Evolutionary conservation across 2,888 invertebrate species (phyloP), one percentile per base, ranked within the genome.

Genomic region (Catocala fraxini): DNA sequence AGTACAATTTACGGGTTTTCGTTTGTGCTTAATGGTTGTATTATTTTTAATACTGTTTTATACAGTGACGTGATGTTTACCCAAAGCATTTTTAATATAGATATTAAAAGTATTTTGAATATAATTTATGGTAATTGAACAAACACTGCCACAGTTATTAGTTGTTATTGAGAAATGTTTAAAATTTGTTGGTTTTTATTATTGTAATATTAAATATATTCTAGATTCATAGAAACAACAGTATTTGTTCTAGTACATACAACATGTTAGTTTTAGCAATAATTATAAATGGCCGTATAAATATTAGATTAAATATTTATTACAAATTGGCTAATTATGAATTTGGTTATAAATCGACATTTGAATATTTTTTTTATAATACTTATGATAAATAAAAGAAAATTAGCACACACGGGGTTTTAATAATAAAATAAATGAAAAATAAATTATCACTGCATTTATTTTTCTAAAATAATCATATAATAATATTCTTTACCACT

Each of bases 11-110:
- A 70, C 72, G 75, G 75, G 72, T 74, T 69, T 68, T 12, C 46
- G 57, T 75, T 75, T 75, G 70, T 73, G 75, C 70, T 77, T 69
- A 76, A 75, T 65, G 74, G 65, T 76, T 74, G 72, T 76, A 76
- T 69, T 74, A 71, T 64, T 73, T 73, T 61, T 70, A 63, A 61
- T 60, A 56, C 55, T 62, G 42, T 69, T 65, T 66, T 66, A 62
- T 62, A 60, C 48, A 47, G 53, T 41, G 48, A 68, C 51, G 48
- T 67, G 60, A 62, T 68, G 68, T 66, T 61, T 51, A 60, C 51
- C 64, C 60, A 73, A 71, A 69, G 70, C 70, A 66, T 73, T 73
- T 64, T 71, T 67, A 65, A 55, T 62, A 68, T 61, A 72, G 62
- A 58, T 64, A 57, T 57, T 61, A 52, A 63, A 59, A 65, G 57